A percentile compares a stretch with the other conserved stretches of the same genome.
Evolutionary conservation across 2,113 vertebrate genomes (phyloP).

Genomic region (Ibidorhyncha struthersii): DNA sequence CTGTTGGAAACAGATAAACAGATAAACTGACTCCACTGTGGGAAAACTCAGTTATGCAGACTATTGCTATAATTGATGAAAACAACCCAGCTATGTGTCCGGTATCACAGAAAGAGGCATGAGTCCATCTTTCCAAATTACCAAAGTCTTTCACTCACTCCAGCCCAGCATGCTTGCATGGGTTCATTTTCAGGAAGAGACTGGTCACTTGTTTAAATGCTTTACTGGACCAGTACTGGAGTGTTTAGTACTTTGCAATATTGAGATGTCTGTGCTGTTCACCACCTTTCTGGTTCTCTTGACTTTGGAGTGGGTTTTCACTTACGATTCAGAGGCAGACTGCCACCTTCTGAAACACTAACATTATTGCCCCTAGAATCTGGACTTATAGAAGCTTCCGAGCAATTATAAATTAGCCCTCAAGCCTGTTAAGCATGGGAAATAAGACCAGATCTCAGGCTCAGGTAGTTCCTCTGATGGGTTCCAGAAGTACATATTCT

Average conservation of each 20-base stretch:
- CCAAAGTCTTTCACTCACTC: neutral
- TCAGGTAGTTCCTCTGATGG: neutral
- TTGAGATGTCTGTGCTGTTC: neutral
- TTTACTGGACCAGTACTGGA: neutral
- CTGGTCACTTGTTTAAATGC: neutral
- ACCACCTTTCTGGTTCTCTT: neutral
- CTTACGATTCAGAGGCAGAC: neutral
- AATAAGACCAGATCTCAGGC: neutral
- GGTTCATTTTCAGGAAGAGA: neutral
- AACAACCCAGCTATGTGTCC: neutral
- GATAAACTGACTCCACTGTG: neutral
- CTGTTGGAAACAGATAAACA: neutral
- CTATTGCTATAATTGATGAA: neutral
- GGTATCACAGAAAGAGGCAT: neutral
- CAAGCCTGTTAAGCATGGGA: neutral
- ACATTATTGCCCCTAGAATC: neutral
- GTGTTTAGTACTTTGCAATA: neutral
- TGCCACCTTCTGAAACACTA: slow-evolving; percentile 3
- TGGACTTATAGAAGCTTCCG: neutral
- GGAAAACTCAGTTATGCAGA: neutral
- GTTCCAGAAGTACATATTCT: neutral
- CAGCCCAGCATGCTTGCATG: neutral
- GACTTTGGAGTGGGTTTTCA: neutral
- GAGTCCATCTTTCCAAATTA: neutral
- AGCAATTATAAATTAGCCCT: neutral